Evolutionary conservation across 2,797 vertebrate genomes (phyloP), one percentile per base, ranked within the genome.

Genomic region (Spatula versicolor): DNA sequence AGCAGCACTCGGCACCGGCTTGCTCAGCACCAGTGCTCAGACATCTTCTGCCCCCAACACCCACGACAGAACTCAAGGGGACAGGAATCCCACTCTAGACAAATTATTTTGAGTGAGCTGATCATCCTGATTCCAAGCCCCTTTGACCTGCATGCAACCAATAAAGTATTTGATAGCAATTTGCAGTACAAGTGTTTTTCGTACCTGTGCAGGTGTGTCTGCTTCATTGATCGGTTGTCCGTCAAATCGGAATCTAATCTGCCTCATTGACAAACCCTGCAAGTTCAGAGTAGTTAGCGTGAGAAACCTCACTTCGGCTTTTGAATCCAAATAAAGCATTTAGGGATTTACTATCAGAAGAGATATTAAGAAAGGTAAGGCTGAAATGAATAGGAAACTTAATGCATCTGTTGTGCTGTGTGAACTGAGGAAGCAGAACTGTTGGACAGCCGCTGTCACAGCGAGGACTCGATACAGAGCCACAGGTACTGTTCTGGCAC

Each of bases 211-310:
- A 72, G 99, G 99, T 79, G 99, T 99, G 97, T 99, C 98, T 2
- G 98, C 97, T 97, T 99, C 99, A 88, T 98, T 99, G 76, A 99
- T 98, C 4, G 98, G 98, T 80, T 99, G 99, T 79, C 99, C 99
- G 81, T 99, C 99, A 95, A 99, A 99, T 97, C 98, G 97, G 98
- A 99, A 99, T 72, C 98, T 95, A 96, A 99, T 99, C 97, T 99
- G 98, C 95, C 98, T 98, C 98, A 99, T 98, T 19, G 98, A 98
- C 98, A 99, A 97, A 71, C 99, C 98, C 99, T 99, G 96, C 4
- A 92, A 94, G 39, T 81, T 69, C 11, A 19, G 89, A 79, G 31
- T 28, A 54, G 46, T 5, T 71, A 14, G 30, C 1, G 3, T 64
- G 54, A 96, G 58, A 63, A 92, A 60, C 31, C 19, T 45, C 1